A percentile compares a stretch with the other conserved stretches of the same genome.
These are phyloP conservation scores for Amblyopsis hoosieri DNA, from an alignment of 2,797 vertebrate species.

Conservation along the genomic window DNA sequence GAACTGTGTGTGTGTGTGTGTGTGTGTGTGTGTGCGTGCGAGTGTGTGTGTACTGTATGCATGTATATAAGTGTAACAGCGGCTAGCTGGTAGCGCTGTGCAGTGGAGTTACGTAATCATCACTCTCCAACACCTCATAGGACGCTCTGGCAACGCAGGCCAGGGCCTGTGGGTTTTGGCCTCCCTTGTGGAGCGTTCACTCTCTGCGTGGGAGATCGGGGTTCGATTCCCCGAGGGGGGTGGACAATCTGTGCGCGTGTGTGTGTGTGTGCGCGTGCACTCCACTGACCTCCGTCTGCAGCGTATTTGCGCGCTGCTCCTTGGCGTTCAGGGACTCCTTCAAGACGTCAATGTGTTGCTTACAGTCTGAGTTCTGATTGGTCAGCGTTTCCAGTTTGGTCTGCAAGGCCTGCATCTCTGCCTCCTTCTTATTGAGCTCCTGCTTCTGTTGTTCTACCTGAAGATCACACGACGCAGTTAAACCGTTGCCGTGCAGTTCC, in stretches of 20 bases:
- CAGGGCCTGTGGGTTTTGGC: too few species aligned
- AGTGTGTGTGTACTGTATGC: neutral
- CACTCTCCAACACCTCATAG: too few species aligned
- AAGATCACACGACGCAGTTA: constrained; percentile 34
- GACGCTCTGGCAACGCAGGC: too few species aligned
- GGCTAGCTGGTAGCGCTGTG: too few species aligned
- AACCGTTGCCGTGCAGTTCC: constrained; percentile 7
- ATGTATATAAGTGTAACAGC: too few species aligned
- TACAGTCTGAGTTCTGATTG: constrained; percentile 99
- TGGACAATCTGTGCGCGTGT: neutral
- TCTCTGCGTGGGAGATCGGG: too few species aligned
- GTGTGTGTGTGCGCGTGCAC: constrained; percentile 3
- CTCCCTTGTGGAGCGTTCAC: too few species aligned
- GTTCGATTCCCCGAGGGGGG: too few species aligned
- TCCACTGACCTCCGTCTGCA: constrained; percentile 92
- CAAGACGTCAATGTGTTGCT: constrained; percentile 98
- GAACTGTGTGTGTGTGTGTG: constrained; percentile 1
- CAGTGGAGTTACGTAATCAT: too few species aligned
- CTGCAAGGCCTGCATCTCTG: constrained; percentile 97
- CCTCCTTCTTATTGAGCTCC: constrained; percentile 95
- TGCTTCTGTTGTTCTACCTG: constrained; percentile 96
- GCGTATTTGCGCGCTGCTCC: constrained; percentile 94
- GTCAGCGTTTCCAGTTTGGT: constrained; percentile 97
- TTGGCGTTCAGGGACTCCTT: constrained; percentile 98
- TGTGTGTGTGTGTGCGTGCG: constrained; percentile 3